Evolutionary conservation across 2,113 vertebrate species (phyloP).

Genomic region (Chionis minor): DNA sequence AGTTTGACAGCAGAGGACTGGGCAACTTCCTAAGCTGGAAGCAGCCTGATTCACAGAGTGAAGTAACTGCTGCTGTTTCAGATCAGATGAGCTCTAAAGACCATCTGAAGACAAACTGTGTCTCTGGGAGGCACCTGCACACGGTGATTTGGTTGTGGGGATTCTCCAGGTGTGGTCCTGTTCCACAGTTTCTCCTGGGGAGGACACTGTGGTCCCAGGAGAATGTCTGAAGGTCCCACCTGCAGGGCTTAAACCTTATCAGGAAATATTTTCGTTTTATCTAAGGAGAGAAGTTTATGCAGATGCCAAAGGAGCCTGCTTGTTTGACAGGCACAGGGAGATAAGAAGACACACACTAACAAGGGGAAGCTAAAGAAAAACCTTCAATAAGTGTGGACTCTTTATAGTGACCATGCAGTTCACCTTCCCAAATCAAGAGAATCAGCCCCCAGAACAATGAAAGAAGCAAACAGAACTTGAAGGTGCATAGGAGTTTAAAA

Average conservation of each 20-base stretch:
- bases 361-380: background rate
- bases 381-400: too few relatives aligned
- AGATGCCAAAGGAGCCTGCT: background rate
- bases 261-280: background rate
- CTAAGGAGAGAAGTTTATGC: background rate
- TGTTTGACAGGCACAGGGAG: accelerated
- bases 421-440: background rate
- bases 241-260: background rate
- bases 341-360: background rate
- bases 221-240: background rate
- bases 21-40: background rate
- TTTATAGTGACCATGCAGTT: accelerated
- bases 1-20: background rate
- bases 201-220: background rate
- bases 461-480: background rate
- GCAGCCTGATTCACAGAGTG: background rate
- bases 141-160: accelerated
- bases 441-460: background rate
- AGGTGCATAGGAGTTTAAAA: background rate
- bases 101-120: background rate
- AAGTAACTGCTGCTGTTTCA: background rate
- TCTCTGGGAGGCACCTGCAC: background rate
- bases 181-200: background rate
- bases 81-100: background rate
- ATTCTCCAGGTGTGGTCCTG: background rate